phyloP scores from a whole-genome alignment of 2,113 vertebrate species.

The Pedetes capensis region DNA sequence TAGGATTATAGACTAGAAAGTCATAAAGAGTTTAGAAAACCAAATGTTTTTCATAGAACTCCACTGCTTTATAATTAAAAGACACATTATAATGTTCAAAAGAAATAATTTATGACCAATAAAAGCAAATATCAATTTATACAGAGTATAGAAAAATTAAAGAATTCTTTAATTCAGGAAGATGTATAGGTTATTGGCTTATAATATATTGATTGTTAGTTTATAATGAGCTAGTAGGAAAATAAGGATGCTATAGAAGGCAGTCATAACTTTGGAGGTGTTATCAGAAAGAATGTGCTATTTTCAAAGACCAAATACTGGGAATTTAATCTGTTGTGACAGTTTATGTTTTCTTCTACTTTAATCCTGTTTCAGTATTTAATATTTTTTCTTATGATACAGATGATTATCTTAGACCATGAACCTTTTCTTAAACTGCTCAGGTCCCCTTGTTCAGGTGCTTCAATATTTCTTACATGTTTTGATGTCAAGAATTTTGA shows the following conservation, averaged over 20 bases:
- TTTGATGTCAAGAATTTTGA: neutral
- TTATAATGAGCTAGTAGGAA: constrained; percentile 18
- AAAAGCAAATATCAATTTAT: neutral
- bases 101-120: neutral
- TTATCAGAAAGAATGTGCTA: neutral
- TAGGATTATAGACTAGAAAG: neutral
- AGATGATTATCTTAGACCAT: neutral
- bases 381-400: neutral
- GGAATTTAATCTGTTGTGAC: neutral
- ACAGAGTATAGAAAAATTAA: neutral
- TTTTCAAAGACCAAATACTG: neutral
- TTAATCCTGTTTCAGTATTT: neutral
- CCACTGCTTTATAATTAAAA: neutral
- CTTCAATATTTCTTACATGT: neutral
- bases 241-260: neutral
- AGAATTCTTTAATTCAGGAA: constrained; percentile 34
- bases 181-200: neutral
- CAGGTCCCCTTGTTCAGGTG: neutral
- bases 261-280: neutral
- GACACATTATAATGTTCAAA: neutral
- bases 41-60: neutral
- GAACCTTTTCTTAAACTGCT: neutral
- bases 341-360: neutral
- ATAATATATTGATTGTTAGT: neutral
- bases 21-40: neutral